Base-by-base conservation (phyloP, 2,888 invertebrate genomes). In the Andrena minutula region DNA sequence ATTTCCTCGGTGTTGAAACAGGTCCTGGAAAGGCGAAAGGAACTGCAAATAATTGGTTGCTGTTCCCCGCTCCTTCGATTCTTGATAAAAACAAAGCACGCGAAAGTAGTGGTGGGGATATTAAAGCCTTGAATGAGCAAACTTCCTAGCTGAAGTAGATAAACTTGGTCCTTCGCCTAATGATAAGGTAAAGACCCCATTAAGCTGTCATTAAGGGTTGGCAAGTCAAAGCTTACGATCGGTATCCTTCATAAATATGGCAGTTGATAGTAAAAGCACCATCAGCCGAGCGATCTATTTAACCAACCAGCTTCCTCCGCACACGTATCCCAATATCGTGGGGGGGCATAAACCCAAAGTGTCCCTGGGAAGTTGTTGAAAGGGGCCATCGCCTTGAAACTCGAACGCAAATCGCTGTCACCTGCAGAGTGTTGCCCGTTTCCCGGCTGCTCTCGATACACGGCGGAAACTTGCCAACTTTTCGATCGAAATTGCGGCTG, bases 381-480 rank as follows among this genome's bases (percentile, higher is more conserved):
- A 61, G 20, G 32, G 28, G 20, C 32, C 20, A 20, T 20, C n/a
- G 32, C 35, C 32, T 28, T n/a, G 32, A 61, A 35, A 35, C 10
- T 32, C 20, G 61, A n/a, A 32, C 32, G 20, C 10, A 35, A 35
- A 35, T 61, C 32, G 61, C 61, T 35, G 61, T 61, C 20, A 32
- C 4, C 20, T 20, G 41, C 35, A 20, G 41, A 6, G 61, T 20
- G 35, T 32, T 8, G 35, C 20, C 28, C 16, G 1, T 16, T 12
- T 7, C 58, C n/a, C 35, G 7, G 23, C 23, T 30, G 61, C 10
- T n/a, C 20, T 23, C 61, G 61, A 63, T 23, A 35, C 61, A 7
- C 47, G n/a, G 1, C 47, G 41, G 58, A 56, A 58, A 58, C 58
- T 70, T 20, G 41, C 58, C 20, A 58, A 70, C 10, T 58, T 58